phyloP scores from a whole-genome alignment of 2,888 invertebrate species.

The Latrodectus hesperus region DNA sequence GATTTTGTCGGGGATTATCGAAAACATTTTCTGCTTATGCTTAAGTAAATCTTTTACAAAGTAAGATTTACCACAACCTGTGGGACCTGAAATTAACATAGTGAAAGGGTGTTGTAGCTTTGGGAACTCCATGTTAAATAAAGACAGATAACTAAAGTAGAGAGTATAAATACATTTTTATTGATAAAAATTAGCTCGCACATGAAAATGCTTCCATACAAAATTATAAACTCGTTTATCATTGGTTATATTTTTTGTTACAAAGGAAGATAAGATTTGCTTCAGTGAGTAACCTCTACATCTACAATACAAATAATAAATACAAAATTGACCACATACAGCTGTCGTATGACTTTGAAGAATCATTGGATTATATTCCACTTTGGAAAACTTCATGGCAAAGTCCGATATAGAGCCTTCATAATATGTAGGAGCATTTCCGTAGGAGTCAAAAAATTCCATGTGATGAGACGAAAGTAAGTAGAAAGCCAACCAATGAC shows the following conservation, averaged over 20 bases:
- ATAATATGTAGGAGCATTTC: constrained; percentile 16
- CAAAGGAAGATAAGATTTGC: not conserved
- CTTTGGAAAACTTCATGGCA: not conserved
- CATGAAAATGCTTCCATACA: no score
- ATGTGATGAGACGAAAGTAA: not conserved
- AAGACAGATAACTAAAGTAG: not conserved
- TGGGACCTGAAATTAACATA: not conserved
- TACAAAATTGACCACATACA: constrained; percentile 17
- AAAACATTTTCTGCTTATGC: not conserved
- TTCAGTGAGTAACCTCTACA: not conserved
- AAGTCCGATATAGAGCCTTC: not conserved
- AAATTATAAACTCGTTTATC: no score
- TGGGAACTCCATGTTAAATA: not conserved
- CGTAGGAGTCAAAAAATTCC: constrained; percentile 59
- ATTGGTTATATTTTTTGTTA: no score
- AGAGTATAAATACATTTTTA: not conserved
- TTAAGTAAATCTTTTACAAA: not conserved
- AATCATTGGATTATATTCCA: constrained; percentile 10
- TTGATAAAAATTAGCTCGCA: constrained; percentile 13
- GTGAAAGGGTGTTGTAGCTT: not conserved
- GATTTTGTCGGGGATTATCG: not conserved
- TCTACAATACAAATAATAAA: constrained; percentile 14
- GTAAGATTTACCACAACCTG: not conserved
- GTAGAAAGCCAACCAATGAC: constrained; percentile 61
- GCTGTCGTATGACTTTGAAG: not conserved